Evolutionary conservation across 1,140 invertebrate genomes (phyloP).

Genomic region (Grapholita molesta): DNA sequence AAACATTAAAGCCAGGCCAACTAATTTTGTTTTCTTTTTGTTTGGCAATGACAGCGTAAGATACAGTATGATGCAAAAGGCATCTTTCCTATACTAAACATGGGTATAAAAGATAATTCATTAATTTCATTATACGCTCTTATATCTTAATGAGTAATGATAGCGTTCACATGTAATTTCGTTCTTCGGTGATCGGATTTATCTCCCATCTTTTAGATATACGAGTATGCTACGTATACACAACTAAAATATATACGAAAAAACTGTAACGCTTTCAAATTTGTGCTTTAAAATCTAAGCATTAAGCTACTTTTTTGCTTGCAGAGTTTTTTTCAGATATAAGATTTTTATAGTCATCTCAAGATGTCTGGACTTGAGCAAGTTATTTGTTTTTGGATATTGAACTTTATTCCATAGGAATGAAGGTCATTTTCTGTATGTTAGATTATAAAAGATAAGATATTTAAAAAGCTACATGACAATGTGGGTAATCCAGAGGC

Average conservation of each 20-base stretch:
- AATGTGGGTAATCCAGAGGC: slow-evolving; percentile 12
- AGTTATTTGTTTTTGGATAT: not conserved
- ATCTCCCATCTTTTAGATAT: not conserved
- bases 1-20: too few relatives aligned
- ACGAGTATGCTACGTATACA: not conserved
- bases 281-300: not conserved
- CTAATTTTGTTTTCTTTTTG: too few relatives aligned
- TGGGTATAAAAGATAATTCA: slow-evolving; percentile 12
- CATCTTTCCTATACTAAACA: too few relatives aligned
- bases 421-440: not conserved
- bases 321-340: not conserved
- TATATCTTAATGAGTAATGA: slow-evolving; percentile 16
- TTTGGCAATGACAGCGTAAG: too few relatives aligned
- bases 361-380: too few relatives aligned
- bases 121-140: not conserved
- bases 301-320: not conserved
- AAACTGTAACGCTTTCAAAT: not conserved
- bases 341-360: not conserved
- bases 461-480: not conserved
- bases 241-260: not conserved
- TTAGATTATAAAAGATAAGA: not conserved
- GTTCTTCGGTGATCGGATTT: not conserved
- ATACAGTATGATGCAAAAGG: too few relatives aligned
- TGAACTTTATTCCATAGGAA: not conserved
- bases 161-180: not conserved